A percentile compares a stretch with the other conserved stretches of the same genome.
Conservation (phyloP, 2,888 invertebrate species). For the Osedax fenrisi region DNA sequence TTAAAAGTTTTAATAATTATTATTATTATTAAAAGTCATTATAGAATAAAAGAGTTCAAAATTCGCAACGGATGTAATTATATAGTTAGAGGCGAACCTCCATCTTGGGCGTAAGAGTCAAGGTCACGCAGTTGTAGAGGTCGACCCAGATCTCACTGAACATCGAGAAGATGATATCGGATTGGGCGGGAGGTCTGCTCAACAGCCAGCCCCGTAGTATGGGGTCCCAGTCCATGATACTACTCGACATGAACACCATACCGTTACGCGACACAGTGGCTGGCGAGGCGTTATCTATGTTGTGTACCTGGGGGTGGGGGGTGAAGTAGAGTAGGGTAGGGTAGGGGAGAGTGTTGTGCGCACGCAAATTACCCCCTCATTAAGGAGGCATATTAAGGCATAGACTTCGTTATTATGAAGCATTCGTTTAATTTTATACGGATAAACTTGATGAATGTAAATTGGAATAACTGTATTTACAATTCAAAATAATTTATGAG, state of each 20-base stretch:
- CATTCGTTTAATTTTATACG: no score
- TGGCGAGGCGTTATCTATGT: conserved; percentile 52
- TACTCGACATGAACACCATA: conserved; percentile 78
- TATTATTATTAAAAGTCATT: no score
- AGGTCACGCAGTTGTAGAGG: conserved; percentile 70
- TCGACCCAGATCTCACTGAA: conserved; percentile 66
- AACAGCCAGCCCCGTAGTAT: conserved; percentile 59
- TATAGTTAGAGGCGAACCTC: conserved; percentile 39
- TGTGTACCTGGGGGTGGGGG: conserved; percentile 44
- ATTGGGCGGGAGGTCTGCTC: background rate
- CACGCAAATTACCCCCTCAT: no score
- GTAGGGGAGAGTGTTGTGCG: no score
- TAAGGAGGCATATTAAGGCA: no score
- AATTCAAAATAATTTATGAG: no score
- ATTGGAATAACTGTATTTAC: no score
- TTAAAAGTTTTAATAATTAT: no score
- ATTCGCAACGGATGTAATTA: background rate
- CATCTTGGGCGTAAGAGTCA: conserved; percentile 71
- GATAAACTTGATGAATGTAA: no score
- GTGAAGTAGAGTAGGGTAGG: no score
- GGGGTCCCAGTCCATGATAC: conserved; percentile 81
- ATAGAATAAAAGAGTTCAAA: background rate
- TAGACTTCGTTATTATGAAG: no score
- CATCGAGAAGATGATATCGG: conserved; percentile 58
- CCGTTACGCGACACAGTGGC: conserved; percentile 52